A percentile compares a stretch with the other conserved stretches of the same genome.
Conservation (phyloP, 2,113 vertebrate species). For the Perca flavescens region DNA sequence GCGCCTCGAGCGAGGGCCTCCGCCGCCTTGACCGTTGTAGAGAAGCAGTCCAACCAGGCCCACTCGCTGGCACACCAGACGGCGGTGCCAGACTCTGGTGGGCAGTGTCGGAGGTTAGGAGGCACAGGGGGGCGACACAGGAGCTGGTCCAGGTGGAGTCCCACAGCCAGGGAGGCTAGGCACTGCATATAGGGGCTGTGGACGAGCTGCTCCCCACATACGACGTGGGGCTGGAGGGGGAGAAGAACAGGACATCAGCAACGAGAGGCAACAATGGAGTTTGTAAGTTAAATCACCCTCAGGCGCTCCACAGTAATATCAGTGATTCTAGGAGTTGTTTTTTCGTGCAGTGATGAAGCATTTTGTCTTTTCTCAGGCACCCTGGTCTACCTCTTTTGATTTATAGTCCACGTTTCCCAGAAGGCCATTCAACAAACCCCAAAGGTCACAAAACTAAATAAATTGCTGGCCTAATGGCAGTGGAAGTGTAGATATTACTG, state of each 20-base stretch:
- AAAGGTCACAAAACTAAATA: too few species aligned
- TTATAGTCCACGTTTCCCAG: too few species aligned
- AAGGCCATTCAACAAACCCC: too few species aligned
- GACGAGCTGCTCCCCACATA: conserved; percentile 97
- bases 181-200: conserved; percentile 99
- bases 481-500: too few species aligned
- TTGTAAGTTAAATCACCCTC: too few species aligned
- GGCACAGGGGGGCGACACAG: conserved; percentile 90
- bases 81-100: conserved; percentile 82
- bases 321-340: too few species aligned
- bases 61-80: conserved; percentile 93
- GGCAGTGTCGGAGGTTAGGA: conserved; percentile 87
- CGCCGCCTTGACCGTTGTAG: conserved; percentile 95
- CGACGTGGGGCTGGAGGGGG: conserved; percentile 90
- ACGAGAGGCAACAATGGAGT: not conserved
- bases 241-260: not conserved
- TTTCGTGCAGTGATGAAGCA: too few species aligned
- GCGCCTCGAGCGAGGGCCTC: conserved; percentile 93
- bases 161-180: conserved; percentile 93
- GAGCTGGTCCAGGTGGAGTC: conserved; percentile 93
- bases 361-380: too few species aligned
- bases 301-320: too few species aligned
- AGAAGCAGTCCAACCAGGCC: conserved; percentile 97
- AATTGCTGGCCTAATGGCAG: too few species aligned
- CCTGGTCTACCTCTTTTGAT: too few species aligned